Evolutionary conservation across 2,888 invertebrate genomes (phyloP), one percentile per base, ranked within the genome.

Genomic region (Melipona bicolor): DNA sequence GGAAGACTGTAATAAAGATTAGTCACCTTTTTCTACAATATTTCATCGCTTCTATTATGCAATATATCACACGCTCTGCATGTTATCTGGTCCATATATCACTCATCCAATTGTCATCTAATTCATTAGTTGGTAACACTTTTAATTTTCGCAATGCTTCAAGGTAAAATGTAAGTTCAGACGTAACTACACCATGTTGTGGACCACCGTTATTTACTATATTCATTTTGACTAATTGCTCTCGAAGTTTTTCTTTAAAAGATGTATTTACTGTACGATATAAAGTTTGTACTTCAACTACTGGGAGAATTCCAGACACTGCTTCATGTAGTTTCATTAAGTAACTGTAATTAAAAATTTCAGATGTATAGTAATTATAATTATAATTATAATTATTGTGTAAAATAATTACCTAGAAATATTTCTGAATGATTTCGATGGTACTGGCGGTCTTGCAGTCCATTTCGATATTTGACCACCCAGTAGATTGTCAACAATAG

Each of bases 131-230:
- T 54, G 97, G 97, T 91, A 98, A 95, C 52, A 97, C 97, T 94
- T 97, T 96, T 54, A 98, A 95, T 89, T 97, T 97, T 93, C 97
- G 96, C 91, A 98, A 95, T 79, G 98, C 98, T 95, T 98, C 97
- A 92, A 98, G 96, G 94, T 98, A 98, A 95, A 98, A 98, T 84
- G 98, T 97, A 92, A 98, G 95, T 95, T 98, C 98, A 15, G 98
- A 97, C 56, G 98, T 98, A n/a, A 98, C 98, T 76, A 98, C 97
- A 64, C 98, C 99, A 94, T 99, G 99, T 93, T 99, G 98, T 3
- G 99, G 99, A 70, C 99, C 98, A n/a, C 99, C 99, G 95, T 99
- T 98, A 90, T 98, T 99, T 79, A 97, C 96, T 89, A 99, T 98
- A 93, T 98, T 98, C 96, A 98, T 97, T 94, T 97, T 97, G 4